These are phyloP conservation scores for Drosophila sordidapex DNA, from an alignment of 2,888 invertebrate species.

Conservation along the genomic window DNA sequence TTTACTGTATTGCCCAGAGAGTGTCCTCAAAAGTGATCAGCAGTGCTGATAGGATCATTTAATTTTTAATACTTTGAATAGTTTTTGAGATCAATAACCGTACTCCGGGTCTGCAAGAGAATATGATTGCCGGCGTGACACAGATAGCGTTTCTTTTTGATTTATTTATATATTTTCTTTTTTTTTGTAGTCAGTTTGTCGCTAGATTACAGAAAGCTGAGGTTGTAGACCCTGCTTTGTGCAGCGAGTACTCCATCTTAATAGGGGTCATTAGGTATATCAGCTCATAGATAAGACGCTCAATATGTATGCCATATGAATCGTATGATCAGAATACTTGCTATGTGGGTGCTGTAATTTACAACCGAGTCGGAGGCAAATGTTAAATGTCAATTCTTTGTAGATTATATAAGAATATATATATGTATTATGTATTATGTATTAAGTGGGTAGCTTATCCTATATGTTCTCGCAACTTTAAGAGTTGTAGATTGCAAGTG, in stretches of 20 bases:
- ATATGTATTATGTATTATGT: background rate
- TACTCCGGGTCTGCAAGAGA: background rate
- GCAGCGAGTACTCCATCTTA: conserved; percentile 13
- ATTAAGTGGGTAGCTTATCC: background rate
- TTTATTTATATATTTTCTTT: background rate
- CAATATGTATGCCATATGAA: conserved; percentile 1
- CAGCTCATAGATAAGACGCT: conserved; percentile 32
- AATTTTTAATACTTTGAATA: background rate
- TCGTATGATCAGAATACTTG: conserved; percentile 26
- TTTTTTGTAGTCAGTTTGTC: conserved; percentile 17
- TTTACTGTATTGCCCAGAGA: background rate
- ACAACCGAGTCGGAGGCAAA: background rate
- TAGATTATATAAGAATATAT: background rate
- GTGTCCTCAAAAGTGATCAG: background rate
- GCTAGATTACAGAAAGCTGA: conserved; percentile 43
- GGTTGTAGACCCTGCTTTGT: conserved; percentile 42
- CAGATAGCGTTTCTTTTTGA: background rate
- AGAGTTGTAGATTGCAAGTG: conserved; percentile 3
- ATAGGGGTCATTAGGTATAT: conserved; percentile 45
- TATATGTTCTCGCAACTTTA: background rate
- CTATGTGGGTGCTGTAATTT: conserved; percentile 42
- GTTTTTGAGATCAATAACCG: background rate
- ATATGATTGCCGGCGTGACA: background rate
- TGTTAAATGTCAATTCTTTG: background rate
- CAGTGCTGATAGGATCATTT: background rate